Percentiles rank a stretch among this genome's conserved stretches.
Conservation (phyloP, 2,797 vertebrate species). For the Xerus rutilus region DNA sequence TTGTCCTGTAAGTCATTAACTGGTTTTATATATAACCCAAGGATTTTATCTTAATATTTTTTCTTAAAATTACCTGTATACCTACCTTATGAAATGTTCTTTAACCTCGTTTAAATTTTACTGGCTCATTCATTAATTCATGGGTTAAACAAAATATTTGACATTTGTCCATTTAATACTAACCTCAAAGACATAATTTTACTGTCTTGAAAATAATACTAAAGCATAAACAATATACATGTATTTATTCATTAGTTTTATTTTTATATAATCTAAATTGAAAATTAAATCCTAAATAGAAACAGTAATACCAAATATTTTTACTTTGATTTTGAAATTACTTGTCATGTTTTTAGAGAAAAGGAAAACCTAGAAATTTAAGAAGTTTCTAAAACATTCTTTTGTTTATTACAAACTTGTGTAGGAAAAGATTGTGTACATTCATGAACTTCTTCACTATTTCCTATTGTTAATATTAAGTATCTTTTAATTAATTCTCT, state of each 20-base stretch:
- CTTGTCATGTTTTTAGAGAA: background rate
- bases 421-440: background rate
- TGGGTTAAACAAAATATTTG: background rate
- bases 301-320: background rate
- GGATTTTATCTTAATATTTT: background rate
- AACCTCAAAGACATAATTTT: background rate
- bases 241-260: constrained; percentile 24
- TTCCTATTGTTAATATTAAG: background rate
- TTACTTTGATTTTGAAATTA: constrained; percentile 50
- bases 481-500: background rate
- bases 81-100: background rate
- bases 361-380: background rate
- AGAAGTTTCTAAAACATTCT: background rate
- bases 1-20: background rate
- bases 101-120: constrained; percentile 20
- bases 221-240: background rate
- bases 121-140: background rate
- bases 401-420: background rate
- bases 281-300: background rate
- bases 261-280: background rate
- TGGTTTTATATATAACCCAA: background rate
- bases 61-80: constrained; percentile 9
- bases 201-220: constrained; percentile 38
- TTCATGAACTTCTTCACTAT: background rate
- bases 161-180: background rate